A percentile compares a stretch with the other conserved stretches of the same genome.
phyloP scores from a whole-genome alignment of 2,797 vertebrate species.

The Esox masquinongy region DNA sequence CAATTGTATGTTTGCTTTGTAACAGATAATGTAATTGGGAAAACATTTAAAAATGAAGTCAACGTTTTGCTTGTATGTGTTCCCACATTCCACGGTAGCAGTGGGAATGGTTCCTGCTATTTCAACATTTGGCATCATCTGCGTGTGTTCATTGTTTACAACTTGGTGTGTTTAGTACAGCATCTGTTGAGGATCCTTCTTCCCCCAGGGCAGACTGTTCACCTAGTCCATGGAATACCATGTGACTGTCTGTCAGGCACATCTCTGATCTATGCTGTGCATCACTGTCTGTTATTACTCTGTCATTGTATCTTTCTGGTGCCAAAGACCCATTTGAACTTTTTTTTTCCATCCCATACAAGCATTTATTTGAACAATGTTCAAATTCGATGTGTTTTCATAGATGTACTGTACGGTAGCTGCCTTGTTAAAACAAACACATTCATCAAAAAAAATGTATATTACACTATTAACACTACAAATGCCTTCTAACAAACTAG shows the following conservation, averaged over 20 bases:
- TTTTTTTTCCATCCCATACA: no score
- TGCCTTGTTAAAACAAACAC: no score
- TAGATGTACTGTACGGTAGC: no score
- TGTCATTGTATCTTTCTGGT: not conserved
- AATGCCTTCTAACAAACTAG: no score
- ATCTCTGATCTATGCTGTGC: not conserved
- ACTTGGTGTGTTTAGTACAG: slow-evolving; percentile 10
- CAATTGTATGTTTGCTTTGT: not conserved
- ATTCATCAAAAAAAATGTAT: no score
- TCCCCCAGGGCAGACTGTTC: not conserved
- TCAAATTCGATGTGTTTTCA: no score
- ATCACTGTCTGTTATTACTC: not conserved
- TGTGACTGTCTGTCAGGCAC: not conserved
- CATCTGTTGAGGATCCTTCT: not conserved
- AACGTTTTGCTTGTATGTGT: not conserved
- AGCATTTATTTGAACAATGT: no score
- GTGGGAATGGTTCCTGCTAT: not conserved
- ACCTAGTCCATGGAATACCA: not conserved
- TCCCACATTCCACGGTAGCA: not conserved
- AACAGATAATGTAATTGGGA: not conserved
- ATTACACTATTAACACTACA: no score
- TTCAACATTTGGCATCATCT: not conserved
- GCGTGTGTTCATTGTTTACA: not conserved
- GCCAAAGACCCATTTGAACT: not conserved
- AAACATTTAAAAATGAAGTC: not conserved